Evolutionary conservation across 2,797 vertebrate genomes (phyloP).

Genomic region (Muscicapa striata): DNA sequence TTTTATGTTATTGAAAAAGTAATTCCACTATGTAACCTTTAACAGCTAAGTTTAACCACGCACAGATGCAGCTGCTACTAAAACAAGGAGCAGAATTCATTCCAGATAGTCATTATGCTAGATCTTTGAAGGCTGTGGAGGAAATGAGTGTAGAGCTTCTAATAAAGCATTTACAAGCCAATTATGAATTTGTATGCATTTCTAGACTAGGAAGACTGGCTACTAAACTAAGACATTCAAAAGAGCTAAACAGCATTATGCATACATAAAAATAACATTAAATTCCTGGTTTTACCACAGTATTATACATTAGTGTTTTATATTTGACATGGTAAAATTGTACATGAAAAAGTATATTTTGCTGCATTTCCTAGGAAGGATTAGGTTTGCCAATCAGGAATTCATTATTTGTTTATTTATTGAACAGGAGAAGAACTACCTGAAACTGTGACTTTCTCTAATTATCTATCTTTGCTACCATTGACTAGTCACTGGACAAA

Average conservation of each 20-base stretch:
- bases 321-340: neutral
- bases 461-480: neutral
- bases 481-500: neutral
- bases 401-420: neutral
- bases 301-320: neutral
- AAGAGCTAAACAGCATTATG: neutral
- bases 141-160: constrained; percentile 13
- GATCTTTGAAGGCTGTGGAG: constrained; percentile 14
- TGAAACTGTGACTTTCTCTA: constrained; percentile 14
- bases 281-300: neutral
- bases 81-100: constrained; percentile 49
- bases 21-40: neutral
- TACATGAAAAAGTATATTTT: neutral
- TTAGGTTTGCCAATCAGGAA: neutral
- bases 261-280: neutral
- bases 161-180: constrained; percentile 53
- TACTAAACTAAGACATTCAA: neutral
- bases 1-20: constrained; percentile 40
- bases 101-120: constrained; percentile 41
- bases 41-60: constrained; percentile 11
- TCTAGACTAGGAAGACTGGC: neutral
- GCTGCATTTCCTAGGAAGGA: neutral
- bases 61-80: constrained; percentile 27
- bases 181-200: constrained; percentile 38
- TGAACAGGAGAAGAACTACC: neutral